Conservation (phyloP, 2,888 invertebrate species). For the Dryobota labecula region DNA sequence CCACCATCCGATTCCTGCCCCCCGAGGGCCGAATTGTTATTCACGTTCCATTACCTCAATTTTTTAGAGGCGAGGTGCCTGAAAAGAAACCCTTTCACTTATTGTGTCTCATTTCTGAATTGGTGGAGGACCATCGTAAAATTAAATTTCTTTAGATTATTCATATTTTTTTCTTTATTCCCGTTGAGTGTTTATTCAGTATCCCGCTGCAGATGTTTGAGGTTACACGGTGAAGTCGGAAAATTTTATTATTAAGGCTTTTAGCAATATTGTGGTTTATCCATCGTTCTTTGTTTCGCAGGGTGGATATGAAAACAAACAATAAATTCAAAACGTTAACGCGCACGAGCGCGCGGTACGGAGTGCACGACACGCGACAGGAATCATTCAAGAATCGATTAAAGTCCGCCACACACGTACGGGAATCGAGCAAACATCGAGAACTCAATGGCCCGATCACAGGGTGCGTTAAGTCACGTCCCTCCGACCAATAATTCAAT, state of each 20-base stretch:
- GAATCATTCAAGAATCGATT: slow-evolving; percentile 84
- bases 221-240: slow-evolving; percentile 61
- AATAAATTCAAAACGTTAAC: slow-evolving; percentile 67
- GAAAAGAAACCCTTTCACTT: slow-evolving; percentile 89
- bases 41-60: slow-evolving; percentile 90
- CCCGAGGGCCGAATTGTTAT: slow-evolving; percentile 87
- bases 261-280: slow-evolving; percentile 29
- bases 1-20: slow-evolving; percentile 69
- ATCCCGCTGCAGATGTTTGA: slow-evolving; percentile 65
- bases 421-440: slow-evolving; percentile 82
- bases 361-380: slow-evolving; percentile 74
- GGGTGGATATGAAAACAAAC: slow-evolving; percentile 56
- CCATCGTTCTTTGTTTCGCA: slow-evolving; percentile 42
- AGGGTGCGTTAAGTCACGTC: slow-evolving; percentile 79
- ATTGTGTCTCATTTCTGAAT: slow-evolving; percentile 87
- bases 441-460: slow-evolving; percentile 79
- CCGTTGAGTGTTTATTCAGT: slow-evolving; percentile 66
- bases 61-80: slow-evolving; percentile 88
- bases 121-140: slow-evolving; percentile 81
- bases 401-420: slow-evolving; percentile 83
- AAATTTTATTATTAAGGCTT: slow-evolving; percentile 55
- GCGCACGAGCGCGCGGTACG: slow-evolving; percentile 68
- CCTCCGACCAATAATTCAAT: slow-evolving; percentile 84
- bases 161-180: slow-evolving; percentile 72
- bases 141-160: slow-evolving; percentile 85